phyloP scores from a whole-genome alignment of 2,113 vertebrate species.

The Oreotrochilus melanogaster region DNA sequence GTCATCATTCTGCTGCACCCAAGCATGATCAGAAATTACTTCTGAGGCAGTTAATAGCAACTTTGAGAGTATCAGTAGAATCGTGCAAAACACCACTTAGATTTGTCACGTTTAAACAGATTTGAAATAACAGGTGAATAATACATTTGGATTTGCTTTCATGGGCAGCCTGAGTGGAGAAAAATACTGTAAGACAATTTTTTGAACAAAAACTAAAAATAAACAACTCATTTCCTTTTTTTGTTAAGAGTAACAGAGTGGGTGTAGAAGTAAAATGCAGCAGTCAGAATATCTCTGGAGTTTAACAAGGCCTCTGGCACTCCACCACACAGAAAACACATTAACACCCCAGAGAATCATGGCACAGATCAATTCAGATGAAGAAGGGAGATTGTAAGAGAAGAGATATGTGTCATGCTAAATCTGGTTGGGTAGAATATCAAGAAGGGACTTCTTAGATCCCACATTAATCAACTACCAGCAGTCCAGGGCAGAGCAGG shows the following conservation, averaged over 20 bases:
- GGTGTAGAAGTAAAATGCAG: conserved; percentile 54
- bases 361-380: conserved; percentile 49
- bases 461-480: conserved; percentile 62
- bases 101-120: conserved; percentile 52
- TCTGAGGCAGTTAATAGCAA: conserved; percentile 65
- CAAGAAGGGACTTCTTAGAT: conserved; percentile 52
- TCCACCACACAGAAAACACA: conserved; percentile 44
- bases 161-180: conserved; percentile 43
- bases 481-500: not conserved
- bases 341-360: conserved; percentile 23
- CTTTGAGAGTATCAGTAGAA: conserved; percentile 66
- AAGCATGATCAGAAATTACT: conserved; percentile 55
- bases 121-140: conserved; percentile 69
- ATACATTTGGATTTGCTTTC: conserved; percentile 47
- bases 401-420: conserved; percentile 47
- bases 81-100: conserved; percentile 51
- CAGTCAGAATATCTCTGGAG: conserved; percentile 30
- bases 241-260: conserved; percentile 48
- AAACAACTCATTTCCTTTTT: conserved; percentile 38
- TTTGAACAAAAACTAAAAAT: conserved; percentile 44
- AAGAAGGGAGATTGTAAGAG: conserved; percentile 27
- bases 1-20: conserved; percentile 59
- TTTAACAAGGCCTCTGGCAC: conserved; percentile 24
- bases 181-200: conserved; percentile 63
- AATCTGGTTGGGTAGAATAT: conserved; percentile 51